Evolutionary conservation across 2,888 invertebrate genomes (phyloP), one percentile per base, ranked within the genome.

Genomic region (Pseudeuparius sepicola): DNA sequence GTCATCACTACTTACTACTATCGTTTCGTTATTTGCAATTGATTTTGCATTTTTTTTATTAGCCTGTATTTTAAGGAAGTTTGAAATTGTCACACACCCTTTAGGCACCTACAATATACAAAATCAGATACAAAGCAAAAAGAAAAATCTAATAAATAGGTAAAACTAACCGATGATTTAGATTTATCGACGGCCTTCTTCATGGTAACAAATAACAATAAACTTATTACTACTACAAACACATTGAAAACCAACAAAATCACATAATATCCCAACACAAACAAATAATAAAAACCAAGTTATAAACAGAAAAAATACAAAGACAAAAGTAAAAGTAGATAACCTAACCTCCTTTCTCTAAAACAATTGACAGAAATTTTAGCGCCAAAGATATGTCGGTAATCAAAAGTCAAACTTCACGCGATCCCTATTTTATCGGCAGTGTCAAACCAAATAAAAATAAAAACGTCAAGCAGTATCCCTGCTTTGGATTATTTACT

Each of bases 31-130:
- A 11, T 12, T 7, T 3, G 13, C 5, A 24, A 7, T 10, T 7
- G 20, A 4, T 11, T 1, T 6, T 4, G 4, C 20, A 26, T 4
- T 11, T 26, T 24, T 31, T 10, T 31, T 31, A 20, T 25, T 24
- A 12, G 10, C 9, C n/a, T 7, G 2, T 25, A 39, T 45, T 28
- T 28, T 36, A 37, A 51, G 50, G 39, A 49, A 50, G 32, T 35
- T 43, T 9, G 48, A 45, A 31, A 51, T 46, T 41, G 49, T 51
- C 24, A 39, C 32, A 35, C 43, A 44, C 12, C 45, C 46, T 18
- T 43, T 42, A 14, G 31, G 12, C 17, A 17, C 25, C 42, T 42
- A 13, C n/a, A 32, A 34, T 25, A 27, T 24, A 30, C n/a, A 14
- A 24, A 2, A n/a, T n/a, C n/a, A n/a, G n/a, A n/a, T n/a, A n/a